These are phyloP conservation scores for Oreochromis aureus DNA, from an alignment of 2,113 vertebrate genomes.

Conservation along the genomic window DNA sequence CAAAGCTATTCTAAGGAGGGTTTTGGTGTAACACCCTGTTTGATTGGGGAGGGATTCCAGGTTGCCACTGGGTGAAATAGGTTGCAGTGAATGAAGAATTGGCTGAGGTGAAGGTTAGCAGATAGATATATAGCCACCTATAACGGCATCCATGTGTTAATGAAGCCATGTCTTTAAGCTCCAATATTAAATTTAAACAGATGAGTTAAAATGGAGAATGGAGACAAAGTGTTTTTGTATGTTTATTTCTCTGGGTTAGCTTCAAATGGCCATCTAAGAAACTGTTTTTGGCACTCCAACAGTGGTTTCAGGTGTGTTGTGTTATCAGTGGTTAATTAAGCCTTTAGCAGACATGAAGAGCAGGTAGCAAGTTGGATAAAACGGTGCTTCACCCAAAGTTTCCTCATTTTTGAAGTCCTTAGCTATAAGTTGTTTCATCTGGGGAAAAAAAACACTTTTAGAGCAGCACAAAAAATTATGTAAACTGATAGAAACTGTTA, in stretches of 20 bases:
- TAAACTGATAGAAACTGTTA: neutral
- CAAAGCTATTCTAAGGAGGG: neutral
- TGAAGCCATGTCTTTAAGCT: neutral
- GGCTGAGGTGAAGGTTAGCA: neutral
- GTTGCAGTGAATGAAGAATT: neutral
- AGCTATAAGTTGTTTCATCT: neutral
- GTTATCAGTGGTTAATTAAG: neutral
- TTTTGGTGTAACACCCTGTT: neutral
- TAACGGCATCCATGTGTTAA: neutral
- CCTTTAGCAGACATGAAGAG: neutral
- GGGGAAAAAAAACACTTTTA: neutral
- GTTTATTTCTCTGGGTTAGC: neutral
- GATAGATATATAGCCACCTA: neutral
- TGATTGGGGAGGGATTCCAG: neutral
- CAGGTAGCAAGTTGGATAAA: neutral
- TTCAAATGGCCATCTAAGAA: neutral
- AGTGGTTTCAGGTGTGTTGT: neutral
- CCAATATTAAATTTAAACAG: neutral
- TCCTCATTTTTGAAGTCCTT: neutral
- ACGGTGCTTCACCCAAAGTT: neutral
- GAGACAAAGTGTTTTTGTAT: neutral
- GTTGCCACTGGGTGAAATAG: too few relatives aligned
- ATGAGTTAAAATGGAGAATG: neutral
- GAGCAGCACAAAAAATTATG: neutral
- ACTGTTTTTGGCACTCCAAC: neutral